Evolutionary conservation across 1,140 invertebrate genomes (phyloP).

Genomic region (Magallana gigas): DNA sequence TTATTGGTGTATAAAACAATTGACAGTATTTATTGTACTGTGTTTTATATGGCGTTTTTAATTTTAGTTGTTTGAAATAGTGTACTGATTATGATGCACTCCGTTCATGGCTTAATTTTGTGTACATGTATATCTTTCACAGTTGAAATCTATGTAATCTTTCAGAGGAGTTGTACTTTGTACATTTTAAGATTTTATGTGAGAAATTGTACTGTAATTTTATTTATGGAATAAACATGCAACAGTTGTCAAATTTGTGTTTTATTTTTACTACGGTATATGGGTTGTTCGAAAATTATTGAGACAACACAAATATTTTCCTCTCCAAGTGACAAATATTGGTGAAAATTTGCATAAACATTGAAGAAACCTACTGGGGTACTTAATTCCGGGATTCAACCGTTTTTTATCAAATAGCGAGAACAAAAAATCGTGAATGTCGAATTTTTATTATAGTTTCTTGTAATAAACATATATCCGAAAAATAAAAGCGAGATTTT

Average conservation of each 20-base stretch:
- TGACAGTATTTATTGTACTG: slow-evolving; percentile 17
- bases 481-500: too few relatives aligned
- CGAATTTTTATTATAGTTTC: too few relatives aligned
- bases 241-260: not conserved
- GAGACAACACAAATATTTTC: too few relatives aligned
- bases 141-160: not conserved
- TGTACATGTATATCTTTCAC: slow-evolving; percentile 25
- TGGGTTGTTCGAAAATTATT: too few relatives aligned
- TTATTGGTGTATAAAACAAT: not conserved
- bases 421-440: too few relatives aligned
- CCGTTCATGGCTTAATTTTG: not conserved
- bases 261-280: too few relatives aligned
- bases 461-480: too few relatives aligned
- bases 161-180: not conserved
- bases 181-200: not conserved
- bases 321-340: too few relatives aligned
- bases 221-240: not conserved
- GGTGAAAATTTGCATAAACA: too few relatives aligned
- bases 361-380: too few relatives aligned
- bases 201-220: slow-evolving; percentile 18
- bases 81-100: slow-evolving; percentile 4
- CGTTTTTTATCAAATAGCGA: too few relatives aligned
- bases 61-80: not conserved
- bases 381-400: too few relatives aligned
- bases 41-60: slow-evolving; percentile 22